phyloP scores from a whole-genome alignment of 2,797 vertebrate genomes.

The Oryzias sinensis region DNA sequence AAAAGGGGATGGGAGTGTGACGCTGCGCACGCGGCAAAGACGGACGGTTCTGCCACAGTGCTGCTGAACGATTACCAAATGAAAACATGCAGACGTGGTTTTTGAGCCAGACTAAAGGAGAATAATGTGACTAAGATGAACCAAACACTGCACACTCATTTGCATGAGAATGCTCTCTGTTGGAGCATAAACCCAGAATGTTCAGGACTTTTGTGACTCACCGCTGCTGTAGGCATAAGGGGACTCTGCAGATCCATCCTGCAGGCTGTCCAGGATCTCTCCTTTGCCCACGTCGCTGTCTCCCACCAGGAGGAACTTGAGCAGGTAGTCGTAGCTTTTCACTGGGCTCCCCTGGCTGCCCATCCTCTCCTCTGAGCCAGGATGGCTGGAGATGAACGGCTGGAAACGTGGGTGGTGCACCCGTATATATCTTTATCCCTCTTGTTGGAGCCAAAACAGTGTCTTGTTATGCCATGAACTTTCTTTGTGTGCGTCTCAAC shows the following conservation, averaged over 20 bases:
- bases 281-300: slow-evolving; percentile 98
- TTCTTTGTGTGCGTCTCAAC: slow-evolving; percentile 9
- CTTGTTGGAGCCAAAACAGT: slow-evolving; percentile 22
- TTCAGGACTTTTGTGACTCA: slow-evolving; percentile 72
- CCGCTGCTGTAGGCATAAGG: slow-evolving; percentile 97
- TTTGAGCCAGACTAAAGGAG: too few species aligned
- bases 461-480: slow-evolving; percentile 42
- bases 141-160: slow-evolving; percentile 22
- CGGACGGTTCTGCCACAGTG: too few species aligned
- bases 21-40: too few species aligned
- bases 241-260: slow-evolving; percentile 94
- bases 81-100: too few species aligned
- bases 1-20: too few species aligned
- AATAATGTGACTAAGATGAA: slow-evolving; percentile 9
- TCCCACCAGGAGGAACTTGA: slow-evolving; percentile 96
- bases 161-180: slow-evolving; percentile 5
- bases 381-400: slow-evolving; percentile 15
- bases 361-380: slow-evolving; percentile 71
- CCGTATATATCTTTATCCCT: neutral
- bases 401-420: slow-evolving; percentile 7
- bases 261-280: slow-evolving; percentile 96
- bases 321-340: slow-evolving; percentile 98
- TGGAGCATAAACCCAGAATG: slow-evolving; percentile 6
- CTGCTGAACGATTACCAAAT: too few species aligned
- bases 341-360: slow-evolving; percentile 96